phyloP scores from a whole-genome alignment of 2,888 invertebrate genomes.

The Eupsilia transversa region DNA sequence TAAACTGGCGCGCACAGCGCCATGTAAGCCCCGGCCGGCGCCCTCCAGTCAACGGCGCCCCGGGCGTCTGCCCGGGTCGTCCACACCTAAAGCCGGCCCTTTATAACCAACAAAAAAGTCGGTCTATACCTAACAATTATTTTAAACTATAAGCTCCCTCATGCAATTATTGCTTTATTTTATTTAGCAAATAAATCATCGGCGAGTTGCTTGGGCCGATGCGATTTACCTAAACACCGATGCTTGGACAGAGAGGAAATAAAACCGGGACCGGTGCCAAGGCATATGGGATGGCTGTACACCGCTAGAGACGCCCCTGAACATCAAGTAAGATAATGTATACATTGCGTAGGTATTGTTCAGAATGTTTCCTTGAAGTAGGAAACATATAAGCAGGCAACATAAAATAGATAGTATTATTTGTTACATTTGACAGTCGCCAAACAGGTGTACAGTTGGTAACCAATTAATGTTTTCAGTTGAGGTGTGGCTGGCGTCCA shows the following conservation, averaged over 20 bases:
- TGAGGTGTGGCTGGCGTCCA: slow-evolving; percentile 88
- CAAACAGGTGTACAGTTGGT: slow-evolving; percentile 9
- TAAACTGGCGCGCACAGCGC: too few species aligned
- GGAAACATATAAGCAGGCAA: too few species aligned
- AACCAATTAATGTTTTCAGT: slow-evolving; percentile 69
- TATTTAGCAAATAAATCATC: slow-evolving; percentile 78
- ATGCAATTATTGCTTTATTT: slow-evolving; percentile 1
- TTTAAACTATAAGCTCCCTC: neutral
- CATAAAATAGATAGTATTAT: neutral
- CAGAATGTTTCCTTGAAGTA: neutral
- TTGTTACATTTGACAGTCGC: neutral
- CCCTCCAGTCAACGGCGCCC: too few species aligned
- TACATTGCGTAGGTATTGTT: neutral
- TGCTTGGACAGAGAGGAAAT: slow-evolving; percentile 81
- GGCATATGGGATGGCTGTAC: slow-evolving; percentile 87
- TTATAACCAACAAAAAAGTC: too few species aligned
- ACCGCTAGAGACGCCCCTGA: slow-evolving; percentile 85
- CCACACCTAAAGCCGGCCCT: too few species aligned
- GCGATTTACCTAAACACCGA: slow-evolving; percentile 84
- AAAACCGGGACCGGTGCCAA: slow-evolving; percentile 84
- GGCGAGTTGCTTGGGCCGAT: slow-evolving; percentile 84
- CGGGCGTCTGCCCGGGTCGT: too few species aligned
- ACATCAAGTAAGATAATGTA: slow-evolving; percentile 79
- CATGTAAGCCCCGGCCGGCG: too few species aligned
- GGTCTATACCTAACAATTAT: neutral